Evolutionary conservation across 2,888 invertebrate genomes (phyloP).

Genomic region (Drosophila ochracea): DNA sequence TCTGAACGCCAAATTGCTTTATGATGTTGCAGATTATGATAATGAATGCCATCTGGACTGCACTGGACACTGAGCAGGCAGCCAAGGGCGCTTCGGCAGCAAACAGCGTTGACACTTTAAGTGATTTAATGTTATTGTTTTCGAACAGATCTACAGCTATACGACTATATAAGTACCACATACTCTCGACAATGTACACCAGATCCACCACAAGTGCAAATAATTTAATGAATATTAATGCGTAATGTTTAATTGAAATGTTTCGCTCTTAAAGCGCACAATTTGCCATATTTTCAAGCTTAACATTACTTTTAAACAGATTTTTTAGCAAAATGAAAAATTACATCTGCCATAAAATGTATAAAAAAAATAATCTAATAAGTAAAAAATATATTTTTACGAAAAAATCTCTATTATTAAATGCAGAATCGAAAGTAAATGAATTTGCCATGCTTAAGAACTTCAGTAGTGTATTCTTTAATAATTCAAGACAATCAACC

Average conservation of each 20-base stretch:
- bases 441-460: background rate
- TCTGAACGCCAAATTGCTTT: slow-evolving; percentile 73
- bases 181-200: background rate
- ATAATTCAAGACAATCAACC: background rate
- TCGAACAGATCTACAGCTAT: slow-evolving; percentile 34
- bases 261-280: slow-evolving; percentile 26
- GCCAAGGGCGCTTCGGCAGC: slow-evolving; percentile 47
- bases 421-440: background rate
- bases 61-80: slow-evolving; percentile 60
- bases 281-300: background rate
- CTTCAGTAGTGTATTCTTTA: background rate
- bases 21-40: slow-evolving; percentile 83
- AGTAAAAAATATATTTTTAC: background rate
- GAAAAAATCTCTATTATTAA: background rate
- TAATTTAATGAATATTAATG: slow-evolving; percentile 76
- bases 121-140: slow-evolving; percentile 84
- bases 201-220: slow-evolving; percentile 20
- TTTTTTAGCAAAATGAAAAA: slow-evolving; percentile 20
- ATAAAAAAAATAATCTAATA: background rate
- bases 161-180: slow-evolving; percentile 7
- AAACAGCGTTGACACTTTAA: slow-evolving; percentile 81
- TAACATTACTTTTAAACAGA: slow-evolving; percentile 15
- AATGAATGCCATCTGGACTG: slow-evolving; percentile 83
- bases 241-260: slow-evolving; percentile 69
- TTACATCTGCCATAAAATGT: background rate